phyloP scores from a whole-genome alignment of 1,140 invertebrate genomes.

The Nasonia vitripennis region DNA sequence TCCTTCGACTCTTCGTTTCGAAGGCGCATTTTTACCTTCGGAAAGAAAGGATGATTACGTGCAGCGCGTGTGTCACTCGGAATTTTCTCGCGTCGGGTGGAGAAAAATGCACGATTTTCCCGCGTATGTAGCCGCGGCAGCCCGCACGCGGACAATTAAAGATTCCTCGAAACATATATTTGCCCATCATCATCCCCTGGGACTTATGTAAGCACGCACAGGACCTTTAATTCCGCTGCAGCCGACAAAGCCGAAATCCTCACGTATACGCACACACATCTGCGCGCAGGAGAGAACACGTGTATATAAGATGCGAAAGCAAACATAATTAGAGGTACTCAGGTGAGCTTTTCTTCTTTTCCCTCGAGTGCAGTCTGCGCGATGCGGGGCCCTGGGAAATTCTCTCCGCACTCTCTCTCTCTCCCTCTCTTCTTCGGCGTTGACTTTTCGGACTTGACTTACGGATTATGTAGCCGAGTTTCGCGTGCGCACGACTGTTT shows the following conservation, averaged over 20 bases:
- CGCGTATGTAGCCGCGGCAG: background rate
- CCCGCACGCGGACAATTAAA: too few relatives aligned
- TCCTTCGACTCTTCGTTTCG: background rate
- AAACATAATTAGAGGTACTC: slow-evolving; percentile 50
- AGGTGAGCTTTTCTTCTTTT: slow-evolving; percentile 26
- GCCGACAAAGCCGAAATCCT: background rate
- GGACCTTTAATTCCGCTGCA: background rate
- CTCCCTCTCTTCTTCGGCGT: background rate
- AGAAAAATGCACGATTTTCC: background rate
- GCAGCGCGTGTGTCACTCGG: slow-evolving; percentile 13
- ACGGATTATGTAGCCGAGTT: slow-evolving; percentile 58
- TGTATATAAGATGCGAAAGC: slow-evolving; percentile 41
- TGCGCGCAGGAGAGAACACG: slow-evolving; percentile 19
- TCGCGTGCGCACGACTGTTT: slow-evolving; percentile 23
- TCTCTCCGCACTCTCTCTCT: too few relatives aligned
- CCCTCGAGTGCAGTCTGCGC: slow-evolving; percentile 9
- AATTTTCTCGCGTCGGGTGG: background rate
- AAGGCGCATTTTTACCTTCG: background rate
- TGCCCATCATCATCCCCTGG: background rate
- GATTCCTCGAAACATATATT: too few relatives aligned
- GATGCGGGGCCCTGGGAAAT: background rate
- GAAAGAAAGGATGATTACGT: background rate
- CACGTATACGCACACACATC: slow-evolving; percentile 47
- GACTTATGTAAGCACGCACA: background rate
- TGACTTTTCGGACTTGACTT: slow-evolving; percentile 55